phyloP scores from a whole-genome alignment of 2,113 vertebrate genomes.

The Benitochromis conjunctus region DNA sequence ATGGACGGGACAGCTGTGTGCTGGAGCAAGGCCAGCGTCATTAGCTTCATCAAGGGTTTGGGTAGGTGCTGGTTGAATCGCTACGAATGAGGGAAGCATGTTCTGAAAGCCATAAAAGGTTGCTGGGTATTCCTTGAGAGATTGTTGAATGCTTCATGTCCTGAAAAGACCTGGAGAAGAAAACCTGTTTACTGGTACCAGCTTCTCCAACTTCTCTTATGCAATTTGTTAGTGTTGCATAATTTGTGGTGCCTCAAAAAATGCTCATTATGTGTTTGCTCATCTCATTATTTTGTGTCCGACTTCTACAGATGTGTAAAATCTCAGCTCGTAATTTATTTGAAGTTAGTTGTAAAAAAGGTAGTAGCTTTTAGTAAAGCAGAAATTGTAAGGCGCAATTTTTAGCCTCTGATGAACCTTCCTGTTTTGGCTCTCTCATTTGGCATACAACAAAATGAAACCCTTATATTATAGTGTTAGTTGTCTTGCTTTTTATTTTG shows the following conservation, averaged over 20 bases:
- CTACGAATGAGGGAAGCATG: slow-evolving; percentile 3
- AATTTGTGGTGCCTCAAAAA: neutral
- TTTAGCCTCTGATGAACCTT: neutral
- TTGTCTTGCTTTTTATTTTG: neutral
- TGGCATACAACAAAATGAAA: neutral
- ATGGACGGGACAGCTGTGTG: slow-evolving; percentile 89
- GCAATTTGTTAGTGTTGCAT: neutral
- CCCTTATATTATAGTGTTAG: neutral
- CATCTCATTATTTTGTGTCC: neutral
- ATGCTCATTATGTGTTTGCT: neutral
- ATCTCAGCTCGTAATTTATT: neutral
- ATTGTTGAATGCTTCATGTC: neutral
- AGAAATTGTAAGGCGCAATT: neutral
- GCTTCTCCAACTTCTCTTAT: neutral
- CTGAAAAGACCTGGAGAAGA: neutral
- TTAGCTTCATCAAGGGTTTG: slow-evolving; percentile 92
- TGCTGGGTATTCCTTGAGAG: slow-evolving; percentile 20
- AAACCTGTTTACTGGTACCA: neutral
- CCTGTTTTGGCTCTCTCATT: neutral
- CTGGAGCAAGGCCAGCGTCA: slow-evolving; percentile 90
- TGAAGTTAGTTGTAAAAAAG: neutral
- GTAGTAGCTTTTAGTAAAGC: neutral
- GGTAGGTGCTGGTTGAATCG: slow-evolving; percentile 80
- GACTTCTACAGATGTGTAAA: neutral
- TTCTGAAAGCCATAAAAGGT: slow-evolving; percentile 5